A percentile compares a stretch with the other conserved stretches of the same genome.
Conservation (phyloP, 35 echinoderm and acorn worm species). For the Holothuria glaberrima region DNA sequence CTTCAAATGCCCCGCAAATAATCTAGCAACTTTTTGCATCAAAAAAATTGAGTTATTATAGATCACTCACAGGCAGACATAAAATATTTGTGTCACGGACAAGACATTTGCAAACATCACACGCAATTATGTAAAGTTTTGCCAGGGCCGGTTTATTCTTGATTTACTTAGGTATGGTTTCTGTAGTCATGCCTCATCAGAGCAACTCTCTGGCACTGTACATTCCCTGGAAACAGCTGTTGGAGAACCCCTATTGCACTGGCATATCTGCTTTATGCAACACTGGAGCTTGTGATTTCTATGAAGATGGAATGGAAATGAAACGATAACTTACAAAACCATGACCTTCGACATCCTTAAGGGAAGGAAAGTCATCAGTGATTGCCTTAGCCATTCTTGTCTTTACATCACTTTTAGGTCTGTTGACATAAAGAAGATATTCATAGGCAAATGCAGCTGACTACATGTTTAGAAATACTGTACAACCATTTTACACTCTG, state of each 20-base stretch:
- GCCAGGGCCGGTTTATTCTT: not conserved
- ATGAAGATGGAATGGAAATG: not conserved
- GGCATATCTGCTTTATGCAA: no score
- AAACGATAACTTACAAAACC: constrained; percentile 3
- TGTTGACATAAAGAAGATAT: not conserved
- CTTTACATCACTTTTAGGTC: not conserved
- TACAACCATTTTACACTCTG: no score
- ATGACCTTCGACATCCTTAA: constrained; percentile 6
- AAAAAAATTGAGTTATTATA: not conserved
- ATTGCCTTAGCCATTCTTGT: not conserved
- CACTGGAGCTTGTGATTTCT: no score
- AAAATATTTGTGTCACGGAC: not conserved
- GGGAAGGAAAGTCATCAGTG: not conserved
- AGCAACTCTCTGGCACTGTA: constrained; percentile 5
- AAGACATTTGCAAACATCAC: not conserved
- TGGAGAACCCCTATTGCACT: not conserved
- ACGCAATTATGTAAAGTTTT: not conserved
- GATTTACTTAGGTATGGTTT: not conserved
- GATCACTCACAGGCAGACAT: not conserved
- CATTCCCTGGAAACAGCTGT: not conserved
- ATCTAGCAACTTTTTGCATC: not conserved
- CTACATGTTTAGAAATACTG: no score
- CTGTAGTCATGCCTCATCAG: not conserved
- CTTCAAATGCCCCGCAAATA: not conserved
- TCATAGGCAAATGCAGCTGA: no score